Evolutionary conservation across 2,797 vertebrate species (phyloP).

Genomic region (Hemitrygon akajei): DNA sequence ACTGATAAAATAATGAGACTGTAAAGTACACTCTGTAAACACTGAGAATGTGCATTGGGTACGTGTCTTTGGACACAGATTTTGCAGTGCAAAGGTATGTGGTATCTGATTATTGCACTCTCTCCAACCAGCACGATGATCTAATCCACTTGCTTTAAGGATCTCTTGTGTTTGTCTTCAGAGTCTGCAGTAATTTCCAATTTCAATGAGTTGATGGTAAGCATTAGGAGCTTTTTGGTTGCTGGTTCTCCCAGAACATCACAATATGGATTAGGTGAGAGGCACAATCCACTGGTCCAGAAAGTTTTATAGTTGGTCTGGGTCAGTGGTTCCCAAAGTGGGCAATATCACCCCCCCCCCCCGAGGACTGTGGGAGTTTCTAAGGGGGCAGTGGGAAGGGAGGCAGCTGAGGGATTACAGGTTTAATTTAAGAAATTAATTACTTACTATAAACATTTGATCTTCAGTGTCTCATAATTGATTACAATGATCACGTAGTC

Average conservation of each 20-base stretch:
- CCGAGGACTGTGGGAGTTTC: too few relatives aligned
- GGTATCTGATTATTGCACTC: neutral
- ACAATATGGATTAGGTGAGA: neutral
- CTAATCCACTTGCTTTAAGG: neutral
- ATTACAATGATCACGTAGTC: too few relatives aligned
- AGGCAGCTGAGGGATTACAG: too few relatives aligned
- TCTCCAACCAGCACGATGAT: too few relatives aligned
- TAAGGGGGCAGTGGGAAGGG: too few relatives aligned
- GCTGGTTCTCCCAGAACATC: too few relatives aligned
- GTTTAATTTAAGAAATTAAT: too few relatives aligned
- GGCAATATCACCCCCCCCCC: too few relatives aligned
- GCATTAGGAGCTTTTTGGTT: neutral
- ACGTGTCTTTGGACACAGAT: neutral
- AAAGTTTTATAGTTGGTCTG: neutral
- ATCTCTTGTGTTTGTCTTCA: neutral
- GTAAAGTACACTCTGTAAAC: neutral
- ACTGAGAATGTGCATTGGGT: neutral
- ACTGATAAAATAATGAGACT: neutral
- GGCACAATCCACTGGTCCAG: too few relatives aligned
- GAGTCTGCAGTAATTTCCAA: neutral
- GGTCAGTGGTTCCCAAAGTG: too few relatives aligned
- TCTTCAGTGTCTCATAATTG: too few relatives aligned
- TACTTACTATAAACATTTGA: too few relatives aligned
- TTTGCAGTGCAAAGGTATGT: neutral
- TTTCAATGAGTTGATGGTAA: neutral